Conservation (phyloP, 2,888 invertebrate species). For the Julus scanicus region DNA sequence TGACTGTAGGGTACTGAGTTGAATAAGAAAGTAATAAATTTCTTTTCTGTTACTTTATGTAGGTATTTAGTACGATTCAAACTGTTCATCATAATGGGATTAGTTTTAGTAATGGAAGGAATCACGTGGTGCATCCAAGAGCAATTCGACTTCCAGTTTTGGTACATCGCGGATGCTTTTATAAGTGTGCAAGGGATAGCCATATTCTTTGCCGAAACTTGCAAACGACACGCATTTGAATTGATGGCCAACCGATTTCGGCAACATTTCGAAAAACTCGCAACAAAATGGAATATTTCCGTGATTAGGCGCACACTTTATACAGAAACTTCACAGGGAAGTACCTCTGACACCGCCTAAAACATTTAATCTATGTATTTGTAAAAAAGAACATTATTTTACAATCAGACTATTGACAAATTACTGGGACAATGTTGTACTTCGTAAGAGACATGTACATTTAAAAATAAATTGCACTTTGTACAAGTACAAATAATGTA, state of each 20-base stretch:
- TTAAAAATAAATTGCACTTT: no score
- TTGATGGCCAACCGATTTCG: not conserved
- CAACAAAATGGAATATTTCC: not conserved
- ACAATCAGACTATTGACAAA: no score
- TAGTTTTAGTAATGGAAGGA: not conserved
- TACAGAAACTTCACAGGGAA: not conserved
- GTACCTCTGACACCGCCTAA: not conserved
- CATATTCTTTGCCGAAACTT: not conserved
- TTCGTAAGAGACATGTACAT: no score
- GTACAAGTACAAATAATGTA: no score
- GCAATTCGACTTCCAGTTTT: slow-evolving; percentile 63
- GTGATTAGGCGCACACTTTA: not conserved
- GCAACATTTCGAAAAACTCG: not conserved
- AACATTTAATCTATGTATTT: no score
- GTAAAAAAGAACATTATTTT: no score
- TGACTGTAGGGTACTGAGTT: no score
- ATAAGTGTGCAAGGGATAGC: not conserved
- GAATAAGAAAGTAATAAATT: not conserved
- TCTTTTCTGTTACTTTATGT: not conserved
- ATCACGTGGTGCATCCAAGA: not conserved
- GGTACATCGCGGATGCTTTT: slow-evolving; percentile 28
- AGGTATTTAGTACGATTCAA: slow-evolving; percentile 32
- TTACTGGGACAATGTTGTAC: no score
- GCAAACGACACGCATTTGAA: not conserved
- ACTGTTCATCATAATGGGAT: slow-evolving; percentile 49